Evolutionary conservation across 2,113 vertebrate genomes (phyloP), one percentile per base, ranked within the genome.

Genomic region (Mixornis gularis): DNA sequence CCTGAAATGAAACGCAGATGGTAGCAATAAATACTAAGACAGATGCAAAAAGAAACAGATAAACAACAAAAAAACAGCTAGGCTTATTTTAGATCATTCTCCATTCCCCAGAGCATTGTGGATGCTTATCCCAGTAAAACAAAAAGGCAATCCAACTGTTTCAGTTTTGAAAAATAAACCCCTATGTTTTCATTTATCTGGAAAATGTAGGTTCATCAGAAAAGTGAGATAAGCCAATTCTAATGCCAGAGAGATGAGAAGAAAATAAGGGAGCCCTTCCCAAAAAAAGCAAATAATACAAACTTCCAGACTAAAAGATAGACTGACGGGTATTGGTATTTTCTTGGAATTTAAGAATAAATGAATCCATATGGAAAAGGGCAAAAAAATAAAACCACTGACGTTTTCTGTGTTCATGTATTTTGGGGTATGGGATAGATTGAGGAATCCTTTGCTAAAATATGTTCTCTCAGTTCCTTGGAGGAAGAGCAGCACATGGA

Each of bases 1-100:
- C 89, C 89, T 96, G 91, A 96, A 96, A 95, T 89, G 85, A 92
- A 96, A 90, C 83, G 60, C 93, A 95, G 93, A 95, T 97, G 92
- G 94, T 74, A 93, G 71, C 93, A 95, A 93, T 93, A 95, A 96
- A 96, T 95, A 93, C 87, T 48, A 87, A 96, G 87, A 85, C 89
- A 95, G 95, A 93, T 95, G 93, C 58, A 95, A 87, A 90, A 92
- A 90, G 83, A 92, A 93, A 92, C 58, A 91, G 78, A 92, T 68
- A 95, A 95, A 94, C 94, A 96, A 82, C 66, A 94, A 52, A 93
- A 93, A 95, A 94, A 3, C 86, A 89, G 68, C 84, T 66, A 87
- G 81, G 74, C 85, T 91, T 95, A 89, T 94, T 96, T 94, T 95
- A 94, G 95, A 85, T 83, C 79, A 79, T 58, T 92, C 81, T 80